phyloP scores from a whole-genome alignment of 2,888 invertebrate genomes.

The Meteorus colon region DNA sequence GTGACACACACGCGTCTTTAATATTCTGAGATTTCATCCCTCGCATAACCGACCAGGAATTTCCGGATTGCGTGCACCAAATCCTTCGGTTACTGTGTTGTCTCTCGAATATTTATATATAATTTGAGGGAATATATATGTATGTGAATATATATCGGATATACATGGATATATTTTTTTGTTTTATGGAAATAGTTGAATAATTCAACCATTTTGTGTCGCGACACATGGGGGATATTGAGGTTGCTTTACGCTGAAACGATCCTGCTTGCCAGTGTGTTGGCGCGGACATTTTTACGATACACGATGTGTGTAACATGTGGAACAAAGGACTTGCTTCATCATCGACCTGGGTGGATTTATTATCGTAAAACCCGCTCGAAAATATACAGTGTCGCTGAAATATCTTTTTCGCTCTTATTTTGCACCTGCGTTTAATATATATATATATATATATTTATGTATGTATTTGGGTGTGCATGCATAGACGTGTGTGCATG shows the following conservation, averaged over 20 bases:
- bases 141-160: not conserved
- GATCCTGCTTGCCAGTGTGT: constrained; percentile 10
- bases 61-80: constrained; percentile 21
- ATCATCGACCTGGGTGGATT: constrained; percentile 25
- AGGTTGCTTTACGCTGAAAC: constrained; percentile 38
- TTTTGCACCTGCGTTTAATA: constrained; percentile 4
- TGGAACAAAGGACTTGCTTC: constrained; percentile 26
- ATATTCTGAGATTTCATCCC: constrained; percentile 30
- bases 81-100: not conserved
- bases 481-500: not conserved
- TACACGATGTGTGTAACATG: constrained; percentile 22
- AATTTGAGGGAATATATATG: not conserved
- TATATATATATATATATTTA: not conserved
- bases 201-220: constrained; percentile 54
- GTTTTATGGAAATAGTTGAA: constrained; percentile 52
- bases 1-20: constrained; percentile 13
- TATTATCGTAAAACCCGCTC: not conserved
- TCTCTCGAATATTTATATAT: constrained; percentile 11
- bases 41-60: constrained; percentile 18
- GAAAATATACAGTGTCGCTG: not conserved
- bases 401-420: not conserved
- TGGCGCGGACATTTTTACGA: constrained; percentile 26
- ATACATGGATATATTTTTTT: constrained; percentile 4
- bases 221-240: constrained; percentile 57
- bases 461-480: no score